phyloP scores from a whole-genome alignment of 2,888 invertebrate species.

The Cheilosia scutellata region DNA sequence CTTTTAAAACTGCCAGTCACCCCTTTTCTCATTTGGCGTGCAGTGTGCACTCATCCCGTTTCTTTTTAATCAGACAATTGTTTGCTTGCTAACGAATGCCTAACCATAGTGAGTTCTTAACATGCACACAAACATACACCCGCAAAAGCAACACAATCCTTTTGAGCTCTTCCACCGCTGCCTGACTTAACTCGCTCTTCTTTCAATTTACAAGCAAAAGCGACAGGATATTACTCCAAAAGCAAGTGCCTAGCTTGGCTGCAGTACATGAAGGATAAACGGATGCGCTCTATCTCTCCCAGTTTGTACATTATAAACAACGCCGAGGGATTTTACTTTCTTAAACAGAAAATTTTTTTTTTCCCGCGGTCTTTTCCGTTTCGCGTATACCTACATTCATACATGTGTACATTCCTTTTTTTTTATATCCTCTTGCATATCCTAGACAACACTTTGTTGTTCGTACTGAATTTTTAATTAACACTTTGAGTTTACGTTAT shows the following conservation, averaged over 20 bases:
- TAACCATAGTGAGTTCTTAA: constrained; percentile 42
- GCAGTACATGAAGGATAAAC: constrained; percentile 51
- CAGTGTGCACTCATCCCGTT: background rate
- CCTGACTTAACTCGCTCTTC: constrained; percentile 34
- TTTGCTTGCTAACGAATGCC: constrained; percentile 59
- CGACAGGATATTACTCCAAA: constrained; percentile 44
- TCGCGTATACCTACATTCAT: background rate
- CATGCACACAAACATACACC: constrained; percentile 19
- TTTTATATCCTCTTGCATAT: constrained; percentile 25
- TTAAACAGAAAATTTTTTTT: constrained; percentile 49
- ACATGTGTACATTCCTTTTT: constrained; percentile 21
- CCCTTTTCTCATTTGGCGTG: background rate
- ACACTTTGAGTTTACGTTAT: constrained; percentile 70
- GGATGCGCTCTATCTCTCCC: constrained; percentile 35
- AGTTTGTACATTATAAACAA: constrained; percentile 31
- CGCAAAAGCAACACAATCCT: constrained; percentile 52
- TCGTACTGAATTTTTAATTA: constrained; percentile 73
- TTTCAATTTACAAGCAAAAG: constrained; percentile 57
- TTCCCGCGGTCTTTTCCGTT: constrained; percentile 29
- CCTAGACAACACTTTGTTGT: constrained; percentile 54
- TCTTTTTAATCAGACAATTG: constrained; percentile 69
- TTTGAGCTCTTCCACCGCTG: constrained; percentile 34
- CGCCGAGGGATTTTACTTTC: constrained; percentile 60
- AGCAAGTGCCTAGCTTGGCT: constrained; percentile 11
- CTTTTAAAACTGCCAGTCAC: background rate